Conservation (phyloP, 1,140 invertebrate species). For the Atta cephalotes region DNA sequence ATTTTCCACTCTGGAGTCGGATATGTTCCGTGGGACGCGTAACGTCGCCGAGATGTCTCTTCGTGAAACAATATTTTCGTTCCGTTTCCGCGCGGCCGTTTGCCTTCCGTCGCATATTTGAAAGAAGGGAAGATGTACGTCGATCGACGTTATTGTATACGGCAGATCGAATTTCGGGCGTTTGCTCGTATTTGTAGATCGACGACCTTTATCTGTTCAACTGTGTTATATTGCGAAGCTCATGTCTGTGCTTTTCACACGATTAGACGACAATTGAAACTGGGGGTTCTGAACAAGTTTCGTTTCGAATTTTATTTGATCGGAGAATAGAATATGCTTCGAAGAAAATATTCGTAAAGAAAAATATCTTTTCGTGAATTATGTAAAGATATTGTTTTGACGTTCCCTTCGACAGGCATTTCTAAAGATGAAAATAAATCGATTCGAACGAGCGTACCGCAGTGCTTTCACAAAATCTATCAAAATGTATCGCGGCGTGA, state of each 20-base stretch:
- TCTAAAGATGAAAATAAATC: background rate
- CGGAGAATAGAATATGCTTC: background rate
- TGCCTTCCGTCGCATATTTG: background rate
- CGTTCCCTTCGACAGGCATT: background rate
- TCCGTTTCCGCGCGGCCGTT: slow-evolving; percentile 44
- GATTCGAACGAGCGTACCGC: background rate
- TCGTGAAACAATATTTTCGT: slow-evolving; percentile 73
- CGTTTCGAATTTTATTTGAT: slow-evolving; percentile 31
- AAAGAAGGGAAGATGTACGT: background rate
- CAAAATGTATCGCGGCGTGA: background rate
- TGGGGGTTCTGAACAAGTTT: background rate
- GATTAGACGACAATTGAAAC: background rate
- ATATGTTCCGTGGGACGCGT: slow-evolving; percentile 35
- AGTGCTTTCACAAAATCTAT: slow-evolving; percentile 5
- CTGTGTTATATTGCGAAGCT: slow-evolving; percentile 26
- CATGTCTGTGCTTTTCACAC: slow-evolving; percentile 13
- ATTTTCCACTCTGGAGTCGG: slow-evolving; percentile 61
- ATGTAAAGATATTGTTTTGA: slow-evolving; percentile 34
- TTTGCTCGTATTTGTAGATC: slow-evolving; percentile 18
- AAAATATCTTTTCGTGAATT: slow-evolving; percentile 1
- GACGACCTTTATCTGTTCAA: slow-evolving; percentile 27
- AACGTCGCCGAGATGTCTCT: slow-evolving; percentile 65
- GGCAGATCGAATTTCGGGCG: slow-evolving; percentile 43
- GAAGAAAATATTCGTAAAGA: slow-evolving; percentile 11
- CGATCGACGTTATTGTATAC: slow-evolving; percentile 28